Evolutionary conservation across 2,888 invertebrate genomes (phyloP).

Genomic region (Lomographa bimaculata): DNA sequence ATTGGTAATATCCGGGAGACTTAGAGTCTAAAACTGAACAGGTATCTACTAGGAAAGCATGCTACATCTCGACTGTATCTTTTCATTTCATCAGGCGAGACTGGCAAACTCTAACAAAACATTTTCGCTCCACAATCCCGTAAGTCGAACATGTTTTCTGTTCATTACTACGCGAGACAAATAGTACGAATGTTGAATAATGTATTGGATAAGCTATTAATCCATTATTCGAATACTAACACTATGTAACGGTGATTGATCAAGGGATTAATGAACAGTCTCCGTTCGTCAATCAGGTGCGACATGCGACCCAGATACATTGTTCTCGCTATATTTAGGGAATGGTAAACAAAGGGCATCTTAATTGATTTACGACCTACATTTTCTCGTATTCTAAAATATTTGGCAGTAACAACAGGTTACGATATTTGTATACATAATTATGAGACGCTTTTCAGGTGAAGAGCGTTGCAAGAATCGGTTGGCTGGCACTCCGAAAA

Average conservation of each 20-base stretch:
- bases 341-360: conserved; percentile 8
- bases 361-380: conserved; percentile 11
- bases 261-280: conserved; percentile 7
- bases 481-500: too few species aligned
- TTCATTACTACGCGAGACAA: conserved; percentile 5
- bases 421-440: too few species aligned
- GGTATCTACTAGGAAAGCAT: too few species aligned
- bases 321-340: conserved; percentile 12
- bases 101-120: too few species aligned
- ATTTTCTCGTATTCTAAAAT: conserved; percentile 1
- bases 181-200: conserved; percentile 13
- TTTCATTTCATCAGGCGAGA: too few species aligned
- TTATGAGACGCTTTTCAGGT: too few species aligned
- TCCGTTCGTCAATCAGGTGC: conserved; percentile 9
- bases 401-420: conserved; percentile 2
- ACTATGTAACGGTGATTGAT: conserved; percentile 4
- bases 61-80: too few species aligned
- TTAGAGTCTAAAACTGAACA: too few species aligned
- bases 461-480: too few species aligned
- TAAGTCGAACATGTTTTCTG: neutral
- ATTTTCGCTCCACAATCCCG: neutral
- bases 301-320: conserved; percentile 11
- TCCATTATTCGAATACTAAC: conserved; percentile 9
- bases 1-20: too few species aligned
- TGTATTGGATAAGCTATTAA: conserved; percentile 9